Conservation (phyloP, 1,140 invertebrate species). For the Penaeus japonicus region DNA sequence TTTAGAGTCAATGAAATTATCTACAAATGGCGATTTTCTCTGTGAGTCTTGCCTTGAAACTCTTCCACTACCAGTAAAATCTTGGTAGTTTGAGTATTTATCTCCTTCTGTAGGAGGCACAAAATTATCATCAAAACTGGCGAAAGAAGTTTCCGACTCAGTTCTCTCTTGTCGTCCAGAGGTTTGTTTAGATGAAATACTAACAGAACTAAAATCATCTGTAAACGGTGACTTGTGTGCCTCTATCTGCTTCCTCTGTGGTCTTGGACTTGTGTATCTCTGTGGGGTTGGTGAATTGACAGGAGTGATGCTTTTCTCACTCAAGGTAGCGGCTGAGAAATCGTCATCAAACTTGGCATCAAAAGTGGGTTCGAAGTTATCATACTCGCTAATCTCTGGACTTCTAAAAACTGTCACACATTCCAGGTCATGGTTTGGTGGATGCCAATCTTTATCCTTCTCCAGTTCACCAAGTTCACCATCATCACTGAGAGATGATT, state of each 20-base stretch:
- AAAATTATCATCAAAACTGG: conserved; percentile 58
- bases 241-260: conserved; percentile 1
- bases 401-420: conserved; percentile 58
- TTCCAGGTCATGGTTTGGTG: conserved; percentile 47
- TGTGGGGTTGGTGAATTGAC: conserved; percentile 44
- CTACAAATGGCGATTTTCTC: conserved; percentile 53
- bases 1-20: conserved; percentile 53
- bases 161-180: conserved; percentile 18
- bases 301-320: conserved; percentile 49
- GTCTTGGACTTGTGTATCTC: conserved; percentile 25
- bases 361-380: conserved; percentile 58
- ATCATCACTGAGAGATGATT: conserved; percentile 58
- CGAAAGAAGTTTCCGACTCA: conserved; percentile 37
- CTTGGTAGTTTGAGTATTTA: conserved; percentile 37
- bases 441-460: conserved; percentile 51
- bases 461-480: conserved; percentile 42
- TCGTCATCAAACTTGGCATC: conserved; percentile 59
- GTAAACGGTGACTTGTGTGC: conserved; percentile 56
- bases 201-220: conserved; percentile 53
- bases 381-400: conserved; percentile 59
- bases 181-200: conserved; percentile 6
- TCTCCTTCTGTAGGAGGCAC: conserved; percentile 44
- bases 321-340: conserved; percentile 54
- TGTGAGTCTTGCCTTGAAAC: conserved; percentile 22
- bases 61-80: conserved; percentile 4